A percentile compares a stretch with the other conserved stretches of the same genome.
phyloP scores from a whole-genome alignment of 2,888 invertebrate genomes.

The Tortricodes alternella region DNA sequence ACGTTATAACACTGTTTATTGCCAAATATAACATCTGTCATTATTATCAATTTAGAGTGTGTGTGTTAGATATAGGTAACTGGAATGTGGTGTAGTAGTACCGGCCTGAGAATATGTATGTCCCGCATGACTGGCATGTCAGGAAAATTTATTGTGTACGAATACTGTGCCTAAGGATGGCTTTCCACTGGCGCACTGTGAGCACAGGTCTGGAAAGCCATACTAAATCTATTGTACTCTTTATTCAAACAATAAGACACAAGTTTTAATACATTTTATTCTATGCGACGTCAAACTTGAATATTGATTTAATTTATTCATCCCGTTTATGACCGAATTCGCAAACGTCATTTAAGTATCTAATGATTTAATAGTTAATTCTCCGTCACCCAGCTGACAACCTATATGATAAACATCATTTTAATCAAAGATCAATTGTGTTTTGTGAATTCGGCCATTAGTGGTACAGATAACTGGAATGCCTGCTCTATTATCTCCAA shows the following conservation, averaged over 20 bases:
- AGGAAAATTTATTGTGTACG: conserved; percentile 44
- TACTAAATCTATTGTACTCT: too few species aligned
- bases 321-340: too few species aligned
- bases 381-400: too few species aligned
- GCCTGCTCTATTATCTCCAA: background rate
- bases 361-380: too few species aligned
- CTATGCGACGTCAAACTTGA: background rate
- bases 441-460: too few species aligned
- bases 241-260: too few species aligned
- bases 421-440: too few species aligned
- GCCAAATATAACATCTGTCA: too few species aligned
- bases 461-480: background rate
- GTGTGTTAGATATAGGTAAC: background rate
- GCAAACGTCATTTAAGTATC: background rate
- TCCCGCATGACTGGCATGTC: conserved; percentile 59
- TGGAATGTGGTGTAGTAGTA: conserved; percentile 43
- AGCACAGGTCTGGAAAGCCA: too few species aligned
- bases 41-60: background rate
- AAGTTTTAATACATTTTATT: background rate
- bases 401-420: too few species aligned
- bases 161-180: conserved; percentile 45
- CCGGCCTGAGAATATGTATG: conserved; percentile 34
- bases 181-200: conserved; percentile 38
- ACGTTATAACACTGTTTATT: background rate
- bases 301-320: background rate